phyloP scores from a whole-genome alignment of 23 tunicate genomes.

The Diplosoma virens region DNA sequence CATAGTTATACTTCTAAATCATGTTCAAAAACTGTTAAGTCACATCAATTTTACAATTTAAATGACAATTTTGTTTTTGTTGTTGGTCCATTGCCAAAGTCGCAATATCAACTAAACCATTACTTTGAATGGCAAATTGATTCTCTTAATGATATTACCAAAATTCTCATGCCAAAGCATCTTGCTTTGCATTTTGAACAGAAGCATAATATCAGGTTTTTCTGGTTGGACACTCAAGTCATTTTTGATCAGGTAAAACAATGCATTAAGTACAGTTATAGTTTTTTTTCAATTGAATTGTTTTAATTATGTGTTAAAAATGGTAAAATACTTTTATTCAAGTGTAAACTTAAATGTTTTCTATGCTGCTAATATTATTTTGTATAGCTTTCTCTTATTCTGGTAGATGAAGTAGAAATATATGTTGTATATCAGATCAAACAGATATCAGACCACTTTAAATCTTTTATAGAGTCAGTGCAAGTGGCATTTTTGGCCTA shows the following conservation, averaged over 20 bases:
- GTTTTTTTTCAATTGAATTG: not conserved
- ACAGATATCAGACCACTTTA: too few species aligned
- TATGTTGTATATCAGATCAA: too few species aligned
- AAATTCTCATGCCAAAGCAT: constrained; percentile 61
- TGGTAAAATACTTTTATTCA: not conserved
- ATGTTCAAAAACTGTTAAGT: not conserved
- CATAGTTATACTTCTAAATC: too few species aligned
- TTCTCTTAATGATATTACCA: constrained; percentile 12
- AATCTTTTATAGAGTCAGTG: too few species aligned
- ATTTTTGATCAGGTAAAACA: not conserved
- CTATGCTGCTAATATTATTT: too few species aligned
- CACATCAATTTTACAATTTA: not conserved
- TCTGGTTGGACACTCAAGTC: constrained; percentile 47
- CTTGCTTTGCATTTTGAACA: constrained; percentile 27
- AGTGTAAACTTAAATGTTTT: not conserved
- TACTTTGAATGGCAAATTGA: constrained; percentile 65
- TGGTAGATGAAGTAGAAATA: too few species aligned
- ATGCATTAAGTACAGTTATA: not conserved
- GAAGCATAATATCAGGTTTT: constrained; percentile 47
- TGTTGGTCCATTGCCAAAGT: constrained; percentile 44
- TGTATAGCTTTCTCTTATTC: too few species aligned
- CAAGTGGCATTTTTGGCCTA: too few species aligned
- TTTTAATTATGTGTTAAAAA: not conserved
- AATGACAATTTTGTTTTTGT: constrained; percentile 34
- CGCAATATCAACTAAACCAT: constrained; percentile 22